These are phyloP conservation scores for Rhopalosiphum padi DNA, from an alignment of 1,140 invertebrate species.

Conservation along the genomic window DNA sequence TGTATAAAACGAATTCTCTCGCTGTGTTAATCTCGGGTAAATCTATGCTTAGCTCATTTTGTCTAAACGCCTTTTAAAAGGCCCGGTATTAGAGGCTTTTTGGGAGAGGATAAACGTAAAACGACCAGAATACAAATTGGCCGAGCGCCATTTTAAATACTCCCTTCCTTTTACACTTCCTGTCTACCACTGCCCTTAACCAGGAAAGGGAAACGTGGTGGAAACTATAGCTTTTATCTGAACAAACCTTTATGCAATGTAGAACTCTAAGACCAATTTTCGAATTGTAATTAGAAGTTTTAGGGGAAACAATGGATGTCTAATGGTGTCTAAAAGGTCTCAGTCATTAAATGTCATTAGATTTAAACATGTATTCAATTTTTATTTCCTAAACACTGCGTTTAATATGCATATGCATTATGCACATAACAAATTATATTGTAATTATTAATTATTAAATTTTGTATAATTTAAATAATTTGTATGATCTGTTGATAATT, in stretches of 20 bases:
- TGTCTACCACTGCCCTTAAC: not conserved
- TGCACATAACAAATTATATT: not conserved
- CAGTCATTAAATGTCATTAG: not conserved
- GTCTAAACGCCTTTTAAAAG: conserved; percentile 43
- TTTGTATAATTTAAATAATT: not conserved
- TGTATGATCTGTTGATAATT: not conserved
- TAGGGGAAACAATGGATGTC: conserved; percentile 37
- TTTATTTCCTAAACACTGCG: not conserved
- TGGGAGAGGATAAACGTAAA: conserved; percentile 25
- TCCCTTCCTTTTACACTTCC: conserved; percentile 41
- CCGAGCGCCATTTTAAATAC: conserved; percentile 53
- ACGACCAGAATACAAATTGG: conserved; percentile 55
- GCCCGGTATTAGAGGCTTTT: conserved; percentile 37
- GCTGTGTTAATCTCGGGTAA: conserved; percentile 17
- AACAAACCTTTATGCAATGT: conserved; percentile 27
- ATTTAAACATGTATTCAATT: conserved; percentile 7
- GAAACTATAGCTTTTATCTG: conserved; percentile 50
- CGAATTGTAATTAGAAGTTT: conserved; percentile 52
- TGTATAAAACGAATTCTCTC: conserved; percentile 3
- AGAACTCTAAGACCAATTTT: conserved; percentile 40
- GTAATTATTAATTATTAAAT: not conserved
- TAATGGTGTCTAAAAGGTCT: conserved; percentile 34
- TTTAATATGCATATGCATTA: not conserved
- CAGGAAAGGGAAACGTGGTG: not conserved
- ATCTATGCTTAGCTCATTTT: conserved; percentile 37